Conservation (phyloP, 2,113 vertebrate genomes). For the Phasianus colchicus region DNA sequence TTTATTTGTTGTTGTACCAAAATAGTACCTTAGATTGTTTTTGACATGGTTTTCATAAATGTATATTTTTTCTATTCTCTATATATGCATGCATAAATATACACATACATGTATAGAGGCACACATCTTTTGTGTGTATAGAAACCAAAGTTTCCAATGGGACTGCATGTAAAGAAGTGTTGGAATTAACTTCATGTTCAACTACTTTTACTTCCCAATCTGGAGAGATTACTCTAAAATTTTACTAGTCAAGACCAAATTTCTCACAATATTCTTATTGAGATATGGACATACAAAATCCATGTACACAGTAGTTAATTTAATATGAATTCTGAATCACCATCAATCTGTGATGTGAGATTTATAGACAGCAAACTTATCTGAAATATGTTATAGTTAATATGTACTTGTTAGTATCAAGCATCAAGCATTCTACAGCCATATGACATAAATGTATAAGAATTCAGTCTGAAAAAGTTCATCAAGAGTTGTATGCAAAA, state of each 20-base stretch:
- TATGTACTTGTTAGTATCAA: constrained; percentile 40
- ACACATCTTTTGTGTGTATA: background rate
- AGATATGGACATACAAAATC: background rate
- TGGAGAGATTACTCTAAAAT: background rate
- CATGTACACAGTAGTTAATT: background rate
- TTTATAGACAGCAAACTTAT: background rate
- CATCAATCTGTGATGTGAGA: background rate
- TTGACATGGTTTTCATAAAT: background rate
- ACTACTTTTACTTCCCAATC: background rate
- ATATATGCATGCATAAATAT: background rate
- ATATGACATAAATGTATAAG: constrained; percentile 3
- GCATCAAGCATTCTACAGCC: constrained; percentile 31
- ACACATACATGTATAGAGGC: background rate
- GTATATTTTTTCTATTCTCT: background rate
- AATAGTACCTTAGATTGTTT: background rate
- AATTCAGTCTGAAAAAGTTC: constrained; percentile 40
- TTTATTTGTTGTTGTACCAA: background rate
- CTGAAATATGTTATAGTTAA: constrained; percentile 40
- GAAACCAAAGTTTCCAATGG: background rate
- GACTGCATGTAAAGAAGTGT: background rate
- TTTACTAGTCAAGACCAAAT: background rate
- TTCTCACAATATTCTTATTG: constrained; percentile 7
- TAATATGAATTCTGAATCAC: background rate
- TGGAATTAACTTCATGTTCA: background rate
- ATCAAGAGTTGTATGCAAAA: constrained; percentile 48